Evolutionary conservation across 2,797 vertebrate genomes (phyloP).

Genomic region (Cyclopterus lumpus): DNA sequence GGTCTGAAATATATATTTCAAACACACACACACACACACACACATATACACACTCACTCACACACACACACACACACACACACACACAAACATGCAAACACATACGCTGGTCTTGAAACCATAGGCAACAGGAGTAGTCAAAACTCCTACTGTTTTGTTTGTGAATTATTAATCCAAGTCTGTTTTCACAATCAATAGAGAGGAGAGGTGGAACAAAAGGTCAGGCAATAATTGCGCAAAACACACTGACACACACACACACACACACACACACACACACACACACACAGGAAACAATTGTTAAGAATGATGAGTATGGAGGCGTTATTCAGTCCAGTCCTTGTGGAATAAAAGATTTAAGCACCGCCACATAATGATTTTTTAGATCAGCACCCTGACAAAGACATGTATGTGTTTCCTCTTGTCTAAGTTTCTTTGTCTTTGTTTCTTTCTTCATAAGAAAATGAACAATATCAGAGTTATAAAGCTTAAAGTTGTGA

Average conservation of each 20-base stretch:
- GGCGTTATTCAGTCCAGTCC: slow-evolving; percentile 63
- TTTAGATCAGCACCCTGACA: slow-evolving; percentile 39
- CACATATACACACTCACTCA: background rate
- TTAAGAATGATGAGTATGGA: slow-evolving; percentile 64
- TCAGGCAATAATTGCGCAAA: slow-evolving; percentile 63
- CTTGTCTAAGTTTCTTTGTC: background rate
- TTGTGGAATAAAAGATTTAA: slow-evolving; percentile 70
- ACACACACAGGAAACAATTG: slow-evolving; percentile 63
- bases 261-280: slow-evolving; percentile 36
- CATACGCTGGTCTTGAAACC: slow-evolving; percentile 43
- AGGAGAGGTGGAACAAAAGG: slow-evolving; percentile 63
- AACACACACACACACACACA: slow-evolving; percentile 6
- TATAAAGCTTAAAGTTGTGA: background rate
- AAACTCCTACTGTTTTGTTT: slow-evolving; percentile 56
- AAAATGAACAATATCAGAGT: slow-evolving; percentile 1
- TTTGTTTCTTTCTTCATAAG: slow-evolving; percentile 6
- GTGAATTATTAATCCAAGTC: slow-evolving; percentile 65
- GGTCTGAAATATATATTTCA: slow-evolving; percentile 21
- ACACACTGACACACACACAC: slow-evolving; percentile 36
- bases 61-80: background rate
- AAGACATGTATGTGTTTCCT: slow-evolving; percentile 1
- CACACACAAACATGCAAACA: slow-evolving; percentile 18
- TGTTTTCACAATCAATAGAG: slow-evolving; percentile 67
- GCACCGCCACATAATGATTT: slow-evolving; percentile 46
- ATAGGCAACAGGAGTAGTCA: slow-evolving; percentile 62